A percentile compares a stretch with the other conserved stretches of the same genome.
Evolutionary conservation across 2,113 vertebrate genomes (phyloP).

Genomic region (Stictonetta naevosa): DNA sequence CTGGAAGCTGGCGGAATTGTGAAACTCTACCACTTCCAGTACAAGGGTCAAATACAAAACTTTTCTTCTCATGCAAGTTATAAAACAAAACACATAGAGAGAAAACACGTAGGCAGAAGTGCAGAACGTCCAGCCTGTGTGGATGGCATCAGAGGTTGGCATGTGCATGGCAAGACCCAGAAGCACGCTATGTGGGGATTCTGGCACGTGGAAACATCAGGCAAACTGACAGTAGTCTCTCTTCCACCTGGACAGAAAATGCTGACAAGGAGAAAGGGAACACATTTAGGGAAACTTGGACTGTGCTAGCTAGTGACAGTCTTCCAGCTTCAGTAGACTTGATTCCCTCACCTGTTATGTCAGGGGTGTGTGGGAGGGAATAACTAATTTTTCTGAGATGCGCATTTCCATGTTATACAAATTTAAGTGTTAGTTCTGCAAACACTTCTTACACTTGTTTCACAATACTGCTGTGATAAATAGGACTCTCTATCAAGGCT

Average conservation of each 20-base stretch:
- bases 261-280: neutral
- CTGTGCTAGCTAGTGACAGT: neutral
- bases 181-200: neutral
- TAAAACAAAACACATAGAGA: neutral
- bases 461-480: neutral
- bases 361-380: neutral
- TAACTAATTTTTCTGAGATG: neutral
- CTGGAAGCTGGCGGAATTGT: neutral
- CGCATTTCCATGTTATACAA: neutral
- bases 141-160: neutral
- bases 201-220: neutral
- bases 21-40: neutral
- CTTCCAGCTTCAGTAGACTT: neutral
- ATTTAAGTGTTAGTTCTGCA: neutral
- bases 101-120: too few relatives aligned
- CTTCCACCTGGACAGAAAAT: neutral
- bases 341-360: neutral
- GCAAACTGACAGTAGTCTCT: neutral
- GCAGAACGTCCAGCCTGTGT: accelerated
- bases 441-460: neutral
- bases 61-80: neutral
- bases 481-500: neutral
- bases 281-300: neutral
- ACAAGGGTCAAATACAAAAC: neutral
- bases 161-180: accelerated